A percentile compares a stretch with the other conserved stretches of the same genome.
Evolutionary conservation across 2,113 vertebrate genomes (phyloP).

Genomic region (Heteronetta atricapilla): DNA sequence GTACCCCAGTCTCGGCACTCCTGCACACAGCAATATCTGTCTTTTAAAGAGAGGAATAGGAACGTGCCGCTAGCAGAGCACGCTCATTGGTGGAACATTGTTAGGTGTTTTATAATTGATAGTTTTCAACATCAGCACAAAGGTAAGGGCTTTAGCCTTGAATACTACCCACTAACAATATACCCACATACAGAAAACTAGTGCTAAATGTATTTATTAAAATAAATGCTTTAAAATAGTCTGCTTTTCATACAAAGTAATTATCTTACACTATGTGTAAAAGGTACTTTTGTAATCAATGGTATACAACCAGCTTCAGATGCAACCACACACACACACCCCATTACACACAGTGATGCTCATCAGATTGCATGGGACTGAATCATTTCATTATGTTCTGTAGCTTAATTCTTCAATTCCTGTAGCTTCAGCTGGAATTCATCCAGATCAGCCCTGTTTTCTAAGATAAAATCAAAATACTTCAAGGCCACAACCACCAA

Average conservation of each 20-base stretch:
- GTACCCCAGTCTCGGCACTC: constrained; percentile 50
- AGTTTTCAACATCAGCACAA: constrained; percentile 68
- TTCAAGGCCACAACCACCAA: constrained; percentile 51
- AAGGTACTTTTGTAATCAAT: constrained; percentile 72
- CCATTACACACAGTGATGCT: constrained; percentile 54
- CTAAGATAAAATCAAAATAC: constrained; percentile 64
- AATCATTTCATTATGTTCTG: constrained; percentile 56
- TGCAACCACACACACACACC: background rate
- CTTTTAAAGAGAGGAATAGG: constrained; percentile 56
- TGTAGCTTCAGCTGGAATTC: constrained; percentile 65
- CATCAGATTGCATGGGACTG: constrained; percentile 44
- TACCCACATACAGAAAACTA: constrained; percentile 64
- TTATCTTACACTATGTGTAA: constrained; percentile 68
- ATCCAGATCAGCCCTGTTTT: constrained; percentile 60
- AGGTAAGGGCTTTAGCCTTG: constrained; percentile 71
- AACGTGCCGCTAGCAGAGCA: constrained; percentile 50
- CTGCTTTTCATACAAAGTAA: constrained; percentile 73
- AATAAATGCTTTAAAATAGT: constrained; percentile 60
- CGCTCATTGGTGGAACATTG: constrained; percentile 64
- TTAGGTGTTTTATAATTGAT: constrained; percentile 68
- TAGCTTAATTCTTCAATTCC: constrained; percentile 62
- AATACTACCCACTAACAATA: constrained; percentile 70
- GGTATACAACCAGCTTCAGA: constrained; percentile 64
- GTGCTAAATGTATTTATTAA: constrained; percentile 67
- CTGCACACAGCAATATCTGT: constrained; percentile 32